phyloP scores from a whole-genome alignment of 1,140 invertebrate genomes.

The Coenobita brevimanus region DNA sequence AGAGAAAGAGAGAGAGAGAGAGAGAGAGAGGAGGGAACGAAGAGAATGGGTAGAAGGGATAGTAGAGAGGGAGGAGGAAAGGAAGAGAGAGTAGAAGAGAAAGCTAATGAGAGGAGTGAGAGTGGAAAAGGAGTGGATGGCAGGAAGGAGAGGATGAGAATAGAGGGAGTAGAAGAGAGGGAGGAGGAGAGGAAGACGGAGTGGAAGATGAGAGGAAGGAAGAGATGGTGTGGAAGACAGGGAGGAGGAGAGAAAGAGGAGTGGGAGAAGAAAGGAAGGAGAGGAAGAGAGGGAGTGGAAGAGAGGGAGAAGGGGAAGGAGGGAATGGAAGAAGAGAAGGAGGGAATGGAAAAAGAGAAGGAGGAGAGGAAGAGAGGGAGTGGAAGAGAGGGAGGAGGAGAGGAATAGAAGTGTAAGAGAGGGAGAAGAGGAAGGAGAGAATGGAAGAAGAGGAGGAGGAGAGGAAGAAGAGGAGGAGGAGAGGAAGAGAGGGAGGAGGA shows the following conservation, averaged over 20 bases:
- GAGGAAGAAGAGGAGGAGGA: too few species aligned
- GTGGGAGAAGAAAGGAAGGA: background rate
- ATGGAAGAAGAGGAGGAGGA: too few species aligned
- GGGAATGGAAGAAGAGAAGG: background rate
- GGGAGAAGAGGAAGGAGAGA: background rate
- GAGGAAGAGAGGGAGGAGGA: too few species aligned
- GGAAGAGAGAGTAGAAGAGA: background rate
- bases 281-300: background rate
- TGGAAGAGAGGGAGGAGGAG: background rate
- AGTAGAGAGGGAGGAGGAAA: background rate
- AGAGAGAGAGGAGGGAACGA: background rate
- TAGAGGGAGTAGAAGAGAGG: background rate
- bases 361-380: background rate
- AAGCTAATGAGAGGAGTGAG: background rate
- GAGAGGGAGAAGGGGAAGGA: background rate
- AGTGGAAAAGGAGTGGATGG: background rate
- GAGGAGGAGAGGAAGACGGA: background rate
- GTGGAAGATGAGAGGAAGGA: background rate
- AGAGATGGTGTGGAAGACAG: background rate
- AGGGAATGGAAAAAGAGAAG: background rate
- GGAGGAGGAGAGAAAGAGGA: too few species aligned
- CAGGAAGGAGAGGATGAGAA: background rate
- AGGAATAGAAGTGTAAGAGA: background rate
- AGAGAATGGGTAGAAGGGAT: background rate
- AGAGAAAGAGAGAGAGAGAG: background rate